Conservation (phyloP, 2,113 vertebrate genomes). For the Hypomesus transpacificus region DNA sequence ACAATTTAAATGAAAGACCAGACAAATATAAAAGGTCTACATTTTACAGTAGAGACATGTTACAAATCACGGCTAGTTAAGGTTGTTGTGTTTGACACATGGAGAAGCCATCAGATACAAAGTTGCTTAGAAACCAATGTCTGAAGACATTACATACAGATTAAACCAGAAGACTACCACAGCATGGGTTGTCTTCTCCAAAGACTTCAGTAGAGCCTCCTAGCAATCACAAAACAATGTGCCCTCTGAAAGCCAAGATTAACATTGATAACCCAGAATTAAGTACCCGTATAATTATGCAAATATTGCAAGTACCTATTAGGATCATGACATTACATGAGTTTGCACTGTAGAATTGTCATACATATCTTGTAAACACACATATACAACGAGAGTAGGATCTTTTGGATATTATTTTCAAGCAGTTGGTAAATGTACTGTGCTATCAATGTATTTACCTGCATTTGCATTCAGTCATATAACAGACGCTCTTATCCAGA, state of each 20-base stretch:
- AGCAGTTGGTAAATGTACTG: too few species aligned
- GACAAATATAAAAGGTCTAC: too few species aligned
- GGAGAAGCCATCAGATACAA: constrained; percentile 13
- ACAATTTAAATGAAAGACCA: neutral
- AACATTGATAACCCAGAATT: neutral
- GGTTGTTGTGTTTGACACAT: neutral
- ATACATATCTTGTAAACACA: too few species aligned
- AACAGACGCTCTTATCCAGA: too few species aligned
- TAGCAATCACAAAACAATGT: constrained; percentile 50
- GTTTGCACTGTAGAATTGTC: too few species aligned
- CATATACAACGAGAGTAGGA: too few species aligned
- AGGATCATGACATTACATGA: neutral
- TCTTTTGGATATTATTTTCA: too few species aligned
- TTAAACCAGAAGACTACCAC: constrained; percentile 18
- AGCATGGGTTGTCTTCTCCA: constrained; percentile 3
- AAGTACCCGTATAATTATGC: neutral
- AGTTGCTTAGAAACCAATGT: constrained; percentile 54
- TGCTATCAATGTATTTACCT: too few species aligned
- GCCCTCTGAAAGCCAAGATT: constrained; percentile 4
- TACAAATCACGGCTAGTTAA: constrained; percentile 2
- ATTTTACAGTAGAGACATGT: neutral
- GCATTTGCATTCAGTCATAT: too few species aligned
- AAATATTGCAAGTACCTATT: neutral
- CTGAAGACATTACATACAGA: constrained; percentile 34
- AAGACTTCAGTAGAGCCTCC: constrained; percentile 15